A percentile compares a stretch with the other conserved stretches of the same genome.
Conservation (phyloP, 2,113 vertebrate genomes). For the Corythornis cristatus region DNA sequence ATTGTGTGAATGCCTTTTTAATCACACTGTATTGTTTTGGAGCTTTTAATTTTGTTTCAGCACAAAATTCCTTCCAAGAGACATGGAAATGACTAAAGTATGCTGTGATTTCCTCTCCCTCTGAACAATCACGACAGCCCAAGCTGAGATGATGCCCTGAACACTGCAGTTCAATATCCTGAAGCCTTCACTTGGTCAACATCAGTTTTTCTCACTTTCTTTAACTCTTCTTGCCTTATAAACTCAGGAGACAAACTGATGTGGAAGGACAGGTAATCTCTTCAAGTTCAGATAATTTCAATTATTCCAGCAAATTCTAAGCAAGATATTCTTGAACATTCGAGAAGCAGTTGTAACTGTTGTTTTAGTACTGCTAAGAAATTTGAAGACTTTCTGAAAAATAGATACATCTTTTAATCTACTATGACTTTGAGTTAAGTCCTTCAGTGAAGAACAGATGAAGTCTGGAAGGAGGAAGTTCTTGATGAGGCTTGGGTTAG, state of each 20-base stretch:
- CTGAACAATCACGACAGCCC: neutral
- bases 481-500: too few relatives aligned
- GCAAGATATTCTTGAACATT: neutral
- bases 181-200: neutral
- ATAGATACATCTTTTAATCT: neutral
- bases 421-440: neutral
- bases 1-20: neutral
- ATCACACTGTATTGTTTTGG: neutral
- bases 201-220: neutral
- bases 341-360: accelerated
- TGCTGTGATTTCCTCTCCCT: too few relatives aligned
- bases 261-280: neutral
- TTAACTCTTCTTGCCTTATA: neutral
- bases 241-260: neutral
- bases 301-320: neutral
- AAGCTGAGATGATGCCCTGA: neutral
- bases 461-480: too few relatives aligned
- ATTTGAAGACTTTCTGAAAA: neutral
- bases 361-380: neutral
- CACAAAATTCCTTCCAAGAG: neutral
- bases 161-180: neutral
- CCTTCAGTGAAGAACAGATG: neutral
- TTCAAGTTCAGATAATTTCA: neutral
- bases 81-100: neutral
- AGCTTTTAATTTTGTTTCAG: neutral